Percentiles rank a stretch among this genome's conserved stretches.
These are phyloP conservation scores for Caligus rogercresseyi DNA, from an alignment of 1,140 invertebrate genomes.

Conservation along the genomic window DNA sequence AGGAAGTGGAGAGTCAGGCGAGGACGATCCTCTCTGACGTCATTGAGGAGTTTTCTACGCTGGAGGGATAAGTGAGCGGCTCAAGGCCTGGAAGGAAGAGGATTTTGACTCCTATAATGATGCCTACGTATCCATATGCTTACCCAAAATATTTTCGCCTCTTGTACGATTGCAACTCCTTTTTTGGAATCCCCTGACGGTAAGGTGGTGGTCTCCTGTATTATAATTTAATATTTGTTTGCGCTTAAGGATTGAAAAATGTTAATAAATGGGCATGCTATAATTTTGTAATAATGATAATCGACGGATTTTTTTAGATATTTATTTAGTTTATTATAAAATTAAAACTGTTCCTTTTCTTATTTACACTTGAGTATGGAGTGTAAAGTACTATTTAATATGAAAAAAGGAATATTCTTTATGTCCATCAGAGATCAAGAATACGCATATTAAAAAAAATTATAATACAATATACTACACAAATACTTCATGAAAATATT, in stretches of 20 bases:
- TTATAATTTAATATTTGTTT: constrained; percentile 17
- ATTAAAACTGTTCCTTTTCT: too few relatives aligned
- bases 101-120: constrained; percentile 16
- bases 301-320: too few relatives aligned
- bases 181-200: constrained; percentile 19
- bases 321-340: too few relatives aligned
- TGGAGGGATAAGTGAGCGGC: constrained; percentile 2
- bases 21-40: constrained; percentile 5
- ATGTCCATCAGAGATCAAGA: not conserved
- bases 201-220: not conserved
- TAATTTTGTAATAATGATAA: too few relatives aligned
- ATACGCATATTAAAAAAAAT: not conserved
- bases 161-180: constrained; percentile 18
- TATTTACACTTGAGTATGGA: too few relatives aligned
- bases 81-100: constrained; percentile 15
- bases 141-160: constrained; percentile 18
- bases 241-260: not conserved
- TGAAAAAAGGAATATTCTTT: too few relatives aligned
- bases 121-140: constrained; percentile 16
- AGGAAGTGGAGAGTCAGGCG: constrained; percentile 18
- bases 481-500: too few relatives aligned
- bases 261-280: too few relatives aligned
- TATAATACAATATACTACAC: too few relatives aligned
- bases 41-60: constrained; percentile 16
- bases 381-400: too few relatives aligned